Evolutionary conservation across 2,888 invertebrate species (phyloP).

Genomic region (Bellardia bayeri): DNA sequence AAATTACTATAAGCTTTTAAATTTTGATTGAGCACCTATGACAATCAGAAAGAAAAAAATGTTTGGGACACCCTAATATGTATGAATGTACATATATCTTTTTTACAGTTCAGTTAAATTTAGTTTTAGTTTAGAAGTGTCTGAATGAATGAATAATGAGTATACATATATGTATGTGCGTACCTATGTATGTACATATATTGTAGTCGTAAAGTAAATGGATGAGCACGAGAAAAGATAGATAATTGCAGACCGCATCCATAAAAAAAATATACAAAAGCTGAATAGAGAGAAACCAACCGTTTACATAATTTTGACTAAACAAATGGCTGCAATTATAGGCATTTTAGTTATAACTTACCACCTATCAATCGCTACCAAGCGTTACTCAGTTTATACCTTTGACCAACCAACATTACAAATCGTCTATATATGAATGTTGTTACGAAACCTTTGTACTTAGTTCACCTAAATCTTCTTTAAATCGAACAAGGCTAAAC

Average conservation of each 20-base stretch:
- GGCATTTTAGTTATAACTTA: slow-evolving; percentile 15
- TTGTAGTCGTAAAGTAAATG: background rate
- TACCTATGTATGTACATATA: background rate
- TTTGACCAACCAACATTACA: background rate
- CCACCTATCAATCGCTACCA: background rate
- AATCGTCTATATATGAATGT: slow-evolving; percentile 19
- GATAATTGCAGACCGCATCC: background rate
- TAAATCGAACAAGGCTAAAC: slow-evolving; percentile 54
- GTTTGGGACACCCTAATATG: too few species aligned
- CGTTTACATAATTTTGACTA: background rate
- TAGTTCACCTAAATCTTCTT: slow-evolving; percentile 35
- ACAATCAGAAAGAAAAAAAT: too few species aligned
- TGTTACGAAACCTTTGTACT: slow-evolving; percentile 1
- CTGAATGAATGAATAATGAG: background rate
- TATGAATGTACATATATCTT: too few species aligned
- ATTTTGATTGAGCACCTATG: too few species aligned
- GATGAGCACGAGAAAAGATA: background rate
- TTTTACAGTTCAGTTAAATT: background rate
- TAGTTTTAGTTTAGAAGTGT: background rate
- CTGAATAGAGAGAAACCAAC: slow-evolving; percentile 18
- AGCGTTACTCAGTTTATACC: background rate
- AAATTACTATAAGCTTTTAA: too few species aligned
- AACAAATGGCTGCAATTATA: slow-evolving; percentile 14
- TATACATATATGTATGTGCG: background rate
- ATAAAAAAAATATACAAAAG: background rate